phyloP scores from a whole-genome alignment of 2,797 vertebrate species.

The Lithobates pipiens region DNA sequence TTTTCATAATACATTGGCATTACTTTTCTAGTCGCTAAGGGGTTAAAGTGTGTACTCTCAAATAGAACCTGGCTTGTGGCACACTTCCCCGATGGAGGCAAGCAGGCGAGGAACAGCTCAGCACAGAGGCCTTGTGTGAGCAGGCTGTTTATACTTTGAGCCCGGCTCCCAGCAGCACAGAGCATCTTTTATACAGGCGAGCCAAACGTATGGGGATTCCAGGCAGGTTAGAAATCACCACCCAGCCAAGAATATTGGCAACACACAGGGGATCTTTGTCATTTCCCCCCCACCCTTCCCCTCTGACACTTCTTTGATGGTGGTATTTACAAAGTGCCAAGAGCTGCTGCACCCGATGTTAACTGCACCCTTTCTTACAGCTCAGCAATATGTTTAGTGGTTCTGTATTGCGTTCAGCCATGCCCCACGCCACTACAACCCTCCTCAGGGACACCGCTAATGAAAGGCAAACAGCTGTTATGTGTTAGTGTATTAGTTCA shows the following conservation, averaged over 20 bases:
- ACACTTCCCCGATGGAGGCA: slow-evolving; percentile 20
- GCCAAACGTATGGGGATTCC: slow-evolving; percentile 30
- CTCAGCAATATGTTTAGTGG: slow-evolving; percentile 33
- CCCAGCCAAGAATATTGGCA: slow-evolving; percentile 41
- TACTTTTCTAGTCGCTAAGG: neutral
- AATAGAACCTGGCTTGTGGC: slow-evolving; percentile 37
- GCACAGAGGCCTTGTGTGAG: slow-evolving; percentile 49
- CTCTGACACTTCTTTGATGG: slow-evolving; percentile 41
- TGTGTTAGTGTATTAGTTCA: slow-evolving; percentile 6
- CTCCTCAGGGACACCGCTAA: slow-evolving; percentile 28
- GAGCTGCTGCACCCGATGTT: slow-evolving; percentile 4
- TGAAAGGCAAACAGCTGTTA: slow-evolving; percentile 50
- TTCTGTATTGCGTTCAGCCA: slow-evolving; percentile 33
- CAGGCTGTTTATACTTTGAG: slow-evolving; percentile 35
- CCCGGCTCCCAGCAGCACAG: slow-evolving; percentile 34
- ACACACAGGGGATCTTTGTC: slow-evolving; percentile 46
- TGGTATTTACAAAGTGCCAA: slow-evolving; percentile 23
- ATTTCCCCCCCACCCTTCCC: slow-evolving; percentile 19
- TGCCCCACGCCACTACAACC: neutral
- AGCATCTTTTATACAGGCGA: slow-evolving; percentile 49
- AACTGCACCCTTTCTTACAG: slow-evolving; percentile 42
- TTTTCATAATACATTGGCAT: neutral
- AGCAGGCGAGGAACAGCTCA: slow-evolving; percentile 8
- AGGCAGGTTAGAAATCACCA: slow-evolving; percentile 33
- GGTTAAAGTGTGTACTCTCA: slow-evolving; percentile 15